A percentile compares a stretch with the other conserved stretches of the same genome.
Evolutionary conservation across 2,888 invertebrate genomes (phyloP).

Genomic region (Tanaodytes sp.): DNA sequence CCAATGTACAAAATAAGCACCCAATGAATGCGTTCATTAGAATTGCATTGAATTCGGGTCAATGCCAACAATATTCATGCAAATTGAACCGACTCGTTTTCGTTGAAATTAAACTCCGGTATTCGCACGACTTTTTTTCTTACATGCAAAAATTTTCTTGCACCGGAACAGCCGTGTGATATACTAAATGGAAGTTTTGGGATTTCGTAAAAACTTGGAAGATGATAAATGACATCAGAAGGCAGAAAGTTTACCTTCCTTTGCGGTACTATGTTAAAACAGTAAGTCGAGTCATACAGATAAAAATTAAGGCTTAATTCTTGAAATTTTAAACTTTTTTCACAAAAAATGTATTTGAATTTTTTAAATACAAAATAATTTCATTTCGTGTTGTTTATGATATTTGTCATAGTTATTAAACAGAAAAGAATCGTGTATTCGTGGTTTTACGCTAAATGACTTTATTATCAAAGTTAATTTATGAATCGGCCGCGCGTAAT

Average conservation of each 20-base stretch:
- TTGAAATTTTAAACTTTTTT: too few species aligned
- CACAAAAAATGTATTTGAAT: too few species aligned
- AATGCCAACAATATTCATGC: conserved; percentile 23
- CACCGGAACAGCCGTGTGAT: neutral
- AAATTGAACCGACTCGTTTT: conserved; percentile 18
- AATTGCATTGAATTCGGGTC: conserved; percentile 33
- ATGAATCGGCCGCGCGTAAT: too few species aligned
- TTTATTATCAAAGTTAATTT: too few species aligned
- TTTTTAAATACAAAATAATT: too few species aligned
- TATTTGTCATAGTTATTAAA: too few species aligned
- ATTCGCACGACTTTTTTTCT: neutral
- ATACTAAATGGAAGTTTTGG: conserved; percentile 7
- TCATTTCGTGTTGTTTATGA: too few species aligned
- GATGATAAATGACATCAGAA: conserved; percentile 26
- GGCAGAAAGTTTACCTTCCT: conserved; percentile 11
- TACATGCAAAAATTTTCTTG: neutral
- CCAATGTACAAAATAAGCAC: conserved; percentile 14
- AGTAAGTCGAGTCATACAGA: conserved; percentile 1
- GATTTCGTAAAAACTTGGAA: conserved; percentile 26
- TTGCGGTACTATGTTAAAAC: conserved; percentile 17
- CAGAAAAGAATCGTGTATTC: too few species aligned
- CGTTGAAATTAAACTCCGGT: conserved; percentile 18
- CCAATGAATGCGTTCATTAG: conserved; percentile 25
- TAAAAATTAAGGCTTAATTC: too few species aligned
- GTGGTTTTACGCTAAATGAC: too few species aligned